These are phyloP conservation scores for Leptarthrus brevirostris DNA, from an alignment of 2,888 invertebrate species.

Conservation along the genomic window DNA sequence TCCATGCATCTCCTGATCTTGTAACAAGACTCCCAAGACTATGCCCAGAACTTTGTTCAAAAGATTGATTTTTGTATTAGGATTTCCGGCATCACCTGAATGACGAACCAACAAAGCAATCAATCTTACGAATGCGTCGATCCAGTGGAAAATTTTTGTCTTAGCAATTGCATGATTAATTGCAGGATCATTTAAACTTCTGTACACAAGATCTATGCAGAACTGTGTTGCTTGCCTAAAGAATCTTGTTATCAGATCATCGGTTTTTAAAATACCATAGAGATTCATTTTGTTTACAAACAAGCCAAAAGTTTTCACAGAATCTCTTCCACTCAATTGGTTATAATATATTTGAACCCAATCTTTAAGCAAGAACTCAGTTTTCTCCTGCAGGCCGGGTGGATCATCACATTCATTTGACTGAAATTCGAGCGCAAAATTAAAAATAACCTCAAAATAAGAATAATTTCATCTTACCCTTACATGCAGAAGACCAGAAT, in stretches of 20 bases:
- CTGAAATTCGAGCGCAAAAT: constrained; percentile 62
- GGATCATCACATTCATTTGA: constrained; percentile 93
- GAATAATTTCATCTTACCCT: constrained; percentile 70
- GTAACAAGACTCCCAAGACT: constrained; percentile 92
- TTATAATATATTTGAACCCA: constrained; percentile 94
- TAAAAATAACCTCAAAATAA: neutral
- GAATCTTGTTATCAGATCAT: constrained; percentile 96
- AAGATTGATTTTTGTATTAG: constrained; percentile 92
- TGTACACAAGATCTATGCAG: constrained; percentile 94
- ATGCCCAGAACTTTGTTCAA: constrained; percentile 95
- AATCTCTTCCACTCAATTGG: constrained; percentile 80
- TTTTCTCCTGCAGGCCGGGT: constrained; percentile 93
- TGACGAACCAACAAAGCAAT: constrained; percentile 95
- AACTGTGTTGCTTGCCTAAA: constrained; percentile 96
- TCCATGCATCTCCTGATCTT: constrained; percentile 93
- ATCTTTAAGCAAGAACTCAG: constrained; percentile 91
- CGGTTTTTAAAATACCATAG: constrained; percentile 95
- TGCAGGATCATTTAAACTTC: constrained; percentile 80
- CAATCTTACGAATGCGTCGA: constrained; percentile 94
- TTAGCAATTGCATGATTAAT: constrained; percentile 76
- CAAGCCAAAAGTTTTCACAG: constrained; percentile 89
- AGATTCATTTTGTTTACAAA: constrained; percentile 98
- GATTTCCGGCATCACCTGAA: constrained; percentile 89
- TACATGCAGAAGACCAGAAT: constrained; percentile 89
- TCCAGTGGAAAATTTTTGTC: constrained; percentile 93